Percentiles rank a stretch among this genome's conserved stretches.
phyloP scores from a whole-genome alignment of 2,888 invertebrate genomes.

The Scotopteryx bipunctaria region DNA sequence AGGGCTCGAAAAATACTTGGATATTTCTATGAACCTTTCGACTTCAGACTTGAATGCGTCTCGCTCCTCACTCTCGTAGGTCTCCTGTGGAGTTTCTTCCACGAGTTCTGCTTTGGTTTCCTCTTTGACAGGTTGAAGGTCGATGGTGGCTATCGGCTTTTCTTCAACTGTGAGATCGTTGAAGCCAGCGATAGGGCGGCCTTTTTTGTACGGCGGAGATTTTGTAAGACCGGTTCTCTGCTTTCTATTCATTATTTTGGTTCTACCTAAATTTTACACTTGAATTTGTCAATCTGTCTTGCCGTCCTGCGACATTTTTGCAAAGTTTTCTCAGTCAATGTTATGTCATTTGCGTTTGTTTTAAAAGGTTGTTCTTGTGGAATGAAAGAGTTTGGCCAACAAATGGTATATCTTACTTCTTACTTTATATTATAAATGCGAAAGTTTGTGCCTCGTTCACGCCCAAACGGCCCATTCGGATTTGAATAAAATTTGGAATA shows the following conservation, averaged over 20 bases:
- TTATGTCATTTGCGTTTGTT: neutral
- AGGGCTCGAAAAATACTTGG: constrained; percentile 72
- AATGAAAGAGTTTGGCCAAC: neutral
- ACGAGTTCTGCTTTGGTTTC: constrained; percentile 48
- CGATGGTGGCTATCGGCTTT: constrained; percentile 21
- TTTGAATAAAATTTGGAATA: no score
- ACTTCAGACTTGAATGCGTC: constrained; percentile 61
- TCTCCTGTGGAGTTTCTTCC: constrained; percentile 43
- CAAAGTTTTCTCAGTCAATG: neutral
- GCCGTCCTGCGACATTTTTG: neutral
- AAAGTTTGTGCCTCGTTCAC: no score
- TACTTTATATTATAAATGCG: no score
- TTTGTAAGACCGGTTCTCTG: constrained; percentile 14
- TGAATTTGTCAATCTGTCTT: constrained; percentile 20
- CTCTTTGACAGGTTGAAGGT: constrained; percentile 45
- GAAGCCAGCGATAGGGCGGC: constrained; percentile 8
- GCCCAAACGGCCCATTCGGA: no score
- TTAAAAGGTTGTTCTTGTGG: neutral
- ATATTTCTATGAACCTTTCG: constrained; percentile 70
- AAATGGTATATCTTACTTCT: neutral
- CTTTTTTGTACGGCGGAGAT: constrained; percentile 21
- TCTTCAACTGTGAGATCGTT: constrained; percentile 18
- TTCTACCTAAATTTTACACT: constrained; percentile 14
- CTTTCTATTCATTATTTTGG: constrained; percentile 31
- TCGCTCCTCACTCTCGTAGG: constrained; percentile 30